These are phyloP conservation scores for Pomatostomus ruficeps DNA, from an alignment of 2,113 vertebrate species.

Conservation along the genomic window DNA sequence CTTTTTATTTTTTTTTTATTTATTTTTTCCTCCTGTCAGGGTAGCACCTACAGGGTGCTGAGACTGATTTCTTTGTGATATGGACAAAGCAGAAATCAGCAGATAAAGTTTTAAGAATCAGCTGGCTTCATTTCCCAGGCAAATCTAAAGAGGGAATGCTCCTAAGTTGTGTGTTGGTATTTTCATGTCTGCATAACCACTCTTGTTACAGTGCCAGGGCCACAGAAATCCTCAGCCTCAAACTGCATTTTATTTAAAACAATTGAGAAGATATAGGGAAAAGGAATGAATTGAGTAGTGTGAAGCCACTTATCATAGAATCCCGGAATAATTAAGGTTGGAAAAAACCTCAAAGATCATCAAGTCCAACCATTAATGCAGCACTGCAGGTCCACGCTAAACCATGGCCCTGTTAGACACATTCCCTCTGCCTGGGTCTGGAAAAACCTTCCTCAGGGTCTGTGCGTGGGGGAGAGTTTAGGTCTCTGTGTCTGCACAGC, in stretches of 20 bases:
- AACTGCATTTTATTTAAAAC: background rate
- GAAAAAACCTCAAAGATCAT: background rate
- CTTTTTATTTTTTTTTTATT: too few relatives aligned
- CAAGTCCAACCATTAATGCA: background rate
- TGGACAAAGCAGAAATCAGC: background rate
- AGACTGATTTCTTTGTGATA: background rate
- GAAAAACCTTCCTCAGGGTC: fast-evolving
- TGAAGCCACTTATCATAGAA: background rate
- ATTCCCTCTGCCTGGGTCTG: background rate
- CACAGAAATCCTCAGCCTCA: background rate
- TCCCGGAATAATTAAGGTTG: background rate
- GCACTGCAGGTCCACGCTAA: background rate
- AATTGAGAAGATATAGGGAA: background rate
- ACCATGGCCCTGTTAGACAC: too few relatives aligned
- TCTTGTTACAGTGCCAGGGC: background rate
- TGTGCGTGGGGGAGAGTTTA: background rate
- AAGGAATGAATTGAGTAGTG: background rate
- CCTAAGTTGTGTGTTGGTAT: background rate
- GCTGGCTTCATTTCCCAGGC: background rate
- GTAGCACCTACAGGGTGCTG: background rate
- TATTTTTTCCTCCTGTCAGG: too few relatives aligned
- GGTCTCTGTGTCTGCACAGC: background rate
- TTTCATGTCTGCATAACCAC: background rate
- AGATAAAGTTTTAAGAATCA: background rate
- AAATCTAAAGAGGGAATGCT: background rate